Conservation (phyloP, 2,797 vertebrate species). For the Silurus aristotelis region DNA sequence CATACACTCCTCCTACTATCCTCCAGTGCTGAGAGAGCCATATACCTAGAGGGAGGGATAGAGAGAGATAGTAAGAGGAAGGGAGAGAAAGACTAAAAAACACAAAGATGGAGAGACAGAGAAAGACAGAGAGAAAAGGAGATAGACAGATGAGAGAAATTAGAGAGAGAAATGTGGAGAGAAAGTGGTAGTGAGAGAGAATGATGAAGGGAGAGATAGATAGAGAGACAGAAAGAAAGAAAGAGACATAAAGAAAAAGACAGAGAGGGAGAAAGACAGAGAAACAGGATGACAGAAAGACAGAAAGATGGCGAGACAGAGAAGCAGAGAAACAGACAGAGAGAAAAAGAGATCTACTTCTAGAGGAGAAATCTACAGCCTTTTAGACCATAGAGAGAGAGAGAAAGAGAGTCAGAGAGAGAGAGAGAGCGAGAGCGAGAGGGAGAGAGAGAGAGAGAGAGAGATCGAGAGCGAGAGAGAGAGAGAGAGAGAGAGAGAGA, state of each 20-base stretch:
- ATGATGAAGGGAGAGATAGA: not conserved
- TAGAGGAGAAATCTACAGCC: too few relatives aligned
- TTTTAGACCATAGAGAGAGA: not conserved
- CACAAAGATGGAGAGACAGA: too few relatives aligned
- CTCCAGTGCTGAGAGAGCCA: not conserved
- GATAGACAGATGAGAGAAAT: too few relatives aligned
- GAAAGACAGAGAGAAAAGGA: too few relatives aligned
- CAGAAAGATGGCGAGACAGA: too few relatives aligned
- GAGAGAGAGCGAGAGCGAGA: not conserved
- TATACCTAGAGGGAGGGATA: not conserved
- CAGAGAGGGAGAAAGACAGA: too few relatives aligned
- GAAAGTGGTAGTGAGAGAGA: not conserved
- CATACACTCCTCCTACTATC: too few relatives aligned
- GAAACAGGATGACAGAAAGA: too few relatives aligned
- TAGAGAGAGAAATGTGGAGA: too few relatives aligned
- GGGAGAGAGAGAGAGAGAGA: not conserved
- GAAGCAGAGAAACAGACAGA: not conserved
- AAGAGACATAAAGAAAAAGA: not conserved
- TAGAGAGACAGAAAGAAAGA: not conserved
- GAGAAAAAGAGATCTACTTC: not conserved
- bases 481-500: not conserved
- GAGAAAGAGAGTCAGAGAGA: not conserved
- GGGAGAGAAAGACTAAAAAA: not conserved
- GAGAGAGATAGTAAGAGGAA: not conserved
- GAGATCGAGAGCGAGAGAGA: not conserved